Percentiles rank a stretch among this genome's conserved stretches.
Evolutionary conservation across 2,113 vertebrate genomes (phyloP).

Genomic region (Equus quagga): DNA sequence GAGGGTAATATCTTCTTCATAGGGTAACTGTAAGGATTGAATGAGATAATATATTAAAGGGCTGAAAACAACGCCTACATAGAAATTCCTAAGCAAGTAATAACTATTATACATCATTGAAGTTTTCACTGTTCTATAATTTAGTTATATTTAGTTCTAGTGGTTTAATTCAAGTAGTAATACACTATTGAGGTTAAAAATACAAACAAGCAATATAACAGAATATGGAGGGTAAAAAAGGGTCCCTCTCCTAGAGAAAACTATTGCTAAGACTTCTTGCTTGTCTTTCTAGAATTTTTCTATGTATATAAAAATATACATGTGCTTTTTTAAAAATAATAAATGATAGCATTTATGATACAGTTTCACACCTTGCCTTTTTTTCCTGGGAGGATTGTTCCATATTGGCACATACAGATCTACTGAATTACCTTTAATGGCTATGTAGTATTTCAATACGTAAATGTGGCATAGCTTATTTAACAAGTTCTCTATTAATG

Average conservation of each 20-base stretch:
- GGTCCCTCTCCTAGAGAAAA: background rate
- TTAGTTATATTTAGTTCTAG: background rate
- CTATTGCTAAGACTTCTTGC: background rate
- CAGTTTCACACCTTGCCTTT: background rate
- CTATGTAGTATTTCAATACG: background rate
- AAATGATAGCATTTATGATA: background rate
- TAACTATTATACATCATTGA: background rate
- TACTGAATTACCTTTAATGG: background rate
- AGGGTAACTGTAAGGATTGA: background rate
- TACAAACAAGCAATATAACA: background rate
- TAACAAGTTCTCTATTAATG: background rate
- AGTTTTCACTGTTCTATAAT: background rate
- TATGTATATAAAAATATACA: background rate
- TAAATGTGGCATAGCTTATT: background rate
- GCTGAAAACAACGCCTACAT: background rate
- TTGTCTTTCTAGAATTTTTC: background rate
- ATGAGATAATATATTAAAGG: background rate
- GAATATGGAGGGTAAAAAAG: background rate
- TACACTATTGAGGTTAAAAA: background rate
- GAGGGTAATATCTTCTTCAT: background rate
- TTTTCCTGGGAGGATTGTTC: background rate
- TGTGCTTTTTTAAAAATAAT: background rate
- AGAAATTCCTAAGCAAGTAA: background rate
- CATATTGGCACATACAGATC: background rate
- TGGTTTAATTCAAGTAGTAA: slow-evolving; percentile 18